Evolutionary conservation across 2,888 invertebrate genomes (phyloP).

Genomic region (Drosophila eohydei): DNA sequence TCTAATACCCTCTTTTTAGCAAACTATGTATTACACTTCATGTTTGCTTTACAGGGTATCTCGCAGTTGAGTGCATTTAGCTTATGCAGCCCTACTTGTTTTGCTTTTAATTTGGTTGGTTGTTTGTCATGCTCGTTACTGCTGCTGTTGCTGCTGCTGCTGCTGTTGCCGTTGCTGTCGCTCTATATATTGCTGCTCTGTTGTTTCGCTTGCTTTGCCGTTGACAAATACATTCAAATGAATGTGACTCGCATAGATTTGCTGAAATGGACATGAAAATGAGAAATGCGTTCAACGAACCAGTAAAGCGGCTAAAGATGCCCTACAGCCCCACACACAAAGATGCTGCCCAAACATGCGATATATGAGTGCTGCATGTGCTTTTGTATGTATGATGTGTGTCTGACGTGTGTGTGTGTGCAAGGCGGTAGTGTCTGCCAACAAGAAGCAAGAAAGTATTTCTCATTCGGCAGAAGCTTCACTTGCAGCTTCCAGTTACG

Average conservation of each 20-base stretch:
- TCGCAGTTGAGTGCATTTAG: neutral
- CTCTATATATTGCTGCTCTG: constrained; percentile 23
- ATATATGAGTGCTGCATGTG: neutral
- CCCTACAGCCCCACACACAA: constrained; percentile 23
- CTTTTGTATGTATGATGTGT: constrained; percentile 1
- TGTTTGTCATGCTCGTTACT: constrained; percentile 70
- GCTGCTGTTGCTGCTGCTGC: constrained; percentile 26
- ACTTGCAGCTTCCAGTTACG: constrained; percentile 53
- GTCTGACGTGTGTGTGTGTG: neutral
- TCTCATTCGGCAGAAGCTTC: constrained; percentile 36
- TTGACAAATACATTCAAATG: constrained; percentile 77
- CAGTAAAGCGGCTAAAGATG: constrained; percentile 68
- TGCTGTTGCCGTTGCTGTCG: constrained; percentile 18
- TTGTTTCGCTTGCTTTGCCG: constrained; percentile 41
- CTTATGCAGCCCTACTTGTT: neutral
- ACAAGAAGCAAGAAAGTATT: constrained; percentile 58
- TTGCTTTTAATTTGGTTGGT: constrained; percentile 71
- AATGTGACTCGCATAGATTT: constrained; percentile 45
- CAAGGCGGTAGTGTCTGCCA: constrained; percentile 9
- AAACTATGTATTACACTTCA: neutral
- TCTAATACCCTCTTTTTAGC: neutral
- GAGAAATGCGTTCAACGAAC: constrained; percentile 81
- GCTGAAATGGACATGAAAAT: constrained; percentile 78
- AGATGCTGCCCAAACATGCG: constrained; percentile 22
- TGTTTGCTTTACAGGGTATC: constrained; percentile 4